Conservation (phyloP, 2,797 vertebrate species). For the Sphenopsis melanotis region DNA sequence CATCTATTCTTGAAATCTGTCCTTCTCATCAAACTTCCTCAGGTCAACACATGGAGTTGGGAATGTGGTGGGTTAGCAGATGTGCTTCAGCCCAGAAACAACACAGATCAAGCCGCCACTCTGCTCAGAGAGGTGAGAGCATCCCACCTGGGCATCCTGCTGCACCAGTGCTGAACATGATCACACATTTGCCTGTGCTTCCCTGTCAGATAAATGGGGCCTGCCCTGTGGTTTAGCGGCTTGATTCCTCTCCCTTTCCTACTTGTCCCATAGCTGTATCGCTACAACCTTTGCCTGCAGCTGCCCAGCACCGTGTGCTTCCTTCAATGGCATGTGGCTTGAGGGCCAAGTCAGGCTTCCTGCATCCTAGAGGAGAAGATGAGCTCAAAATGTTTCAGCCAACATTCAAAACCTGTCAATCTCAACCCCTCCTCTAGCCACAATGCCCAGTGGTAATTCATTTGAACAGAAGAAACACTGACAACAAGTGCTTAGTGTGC, state of each 20-base stretch:
- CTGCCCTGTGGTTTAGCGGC: background rate
- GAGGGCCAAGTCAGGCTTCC: background rate
- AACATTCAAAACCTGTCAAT: background rate
- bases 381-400: background rate
- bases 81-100: background rate
- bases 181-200: background rate
- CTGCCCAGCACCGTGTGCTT: rapidly evolving
- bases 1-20: constrained; percentile 73
- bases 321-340: background rate
- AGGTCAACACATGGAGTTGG: constrained; percentile 57
- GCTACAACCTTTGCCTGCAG: background rate
- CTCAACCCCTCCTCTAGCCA: background rate
- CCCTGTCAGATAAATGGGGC: background rate
- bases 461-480: background rate
- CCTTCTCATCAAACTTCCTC: constrained; percentile 59
- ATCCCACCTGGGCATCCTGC: rapidly evolving
- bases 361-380: background rate
- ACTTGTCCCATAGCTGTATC: background rate
- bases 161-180: background rate
- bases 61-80: background rate
- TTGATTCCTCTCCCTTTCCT: background rate
- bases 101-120: background rate
- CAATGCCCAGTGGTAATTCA: background rate
- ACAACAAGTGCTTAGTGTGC: rapidly evolving
- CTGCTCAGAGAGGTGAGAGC: background rate